Evolutionary conservation across 1,140 invertebrate species (phyloP).

Genomic region (Ceratina japonica): DNA sequence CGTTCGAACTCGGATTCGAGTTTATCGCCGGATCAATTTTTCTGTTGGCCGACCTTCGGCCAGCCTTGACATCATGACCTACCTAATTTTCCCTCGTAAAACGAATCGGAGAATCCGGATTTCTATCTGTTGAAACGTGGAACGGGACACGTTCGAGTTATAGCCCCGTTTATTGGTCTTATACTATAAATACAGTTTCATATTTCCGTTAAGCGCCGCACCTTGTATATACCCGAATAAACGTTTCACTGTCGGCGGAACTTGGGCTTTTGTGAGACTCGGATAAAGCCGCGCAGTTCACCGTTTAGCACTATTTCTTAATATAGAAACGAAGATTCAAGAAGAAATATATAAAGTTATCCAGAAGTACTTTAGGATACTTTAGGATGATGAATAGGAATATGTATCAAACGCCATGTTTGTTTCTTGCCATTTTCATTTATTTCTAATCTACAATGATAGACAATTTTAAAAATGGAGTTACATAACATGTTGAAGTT

Average conservation of each 20-base stretch:
- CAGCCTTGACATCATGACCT: slow-evolving; percentile 8
- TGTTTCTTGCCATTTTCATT: too few species aligned
- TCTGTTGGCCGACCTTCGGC: neutral
- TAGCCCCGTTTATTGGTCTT: neutral
- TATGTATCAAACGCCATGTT: too few species aligned
- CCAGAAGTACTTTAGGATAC: too few species aligned
- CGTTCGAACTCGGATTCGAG: too few species aligned
- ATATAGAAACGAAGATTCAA: too few species aligned
- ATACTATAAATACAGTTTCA: neutral
- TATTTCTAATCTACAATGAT: too few species aligned
- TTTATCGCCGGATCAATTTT: neutral
- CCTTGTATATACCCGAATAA: neutral
- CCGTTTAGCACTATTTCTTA: neutral
- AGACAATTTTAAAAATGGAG: too few species aligned
- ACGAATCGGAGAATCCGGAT: neutral
- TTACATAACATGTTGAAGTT: too few species aligned
- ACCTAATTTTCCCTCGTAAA: neutral
- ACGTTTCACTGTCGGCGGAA: neutral
- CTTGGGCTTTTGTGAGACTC: neutral
- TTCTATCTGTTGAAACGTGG: too few species aligned
- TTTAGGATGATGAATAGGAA: too few species aligned
- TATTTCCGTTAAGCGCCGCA: neutral
- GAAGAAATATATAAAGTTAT: too few species aligned
- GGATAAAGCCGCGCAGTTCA: slow-evolving; percentile 23
- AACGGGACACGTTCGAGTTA: too few species aligned